Evolutionary conservation across 2,113 vertebrate species (phyloP).

Genomic region (Bambusicola thoracicus): DNA sequence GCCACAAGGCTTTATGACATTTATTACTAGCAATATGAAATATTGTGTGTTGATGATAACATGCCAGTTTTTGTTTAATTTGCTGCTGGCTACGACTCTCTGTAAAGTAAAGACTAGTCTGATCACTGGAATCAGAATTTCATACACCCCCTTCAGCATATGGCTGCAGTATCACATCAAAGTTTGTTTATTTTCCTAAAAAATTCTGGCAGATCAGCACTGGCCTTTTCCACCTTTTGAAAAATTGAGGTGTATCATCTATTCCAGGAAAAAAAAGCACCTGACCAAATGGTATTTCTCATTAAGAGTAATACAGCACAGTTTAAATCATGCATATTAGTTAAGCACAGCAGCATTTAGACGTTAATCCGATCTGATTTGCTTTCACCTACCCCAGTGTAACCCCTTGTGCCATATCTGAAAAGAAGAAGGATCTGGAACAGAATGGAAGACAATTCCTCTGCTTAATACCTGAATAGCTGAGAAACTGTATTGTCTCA

Average conservation of each 20-base stretch:
- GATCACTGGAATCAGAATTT: neutral
- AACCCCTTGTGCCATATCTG: neutral
- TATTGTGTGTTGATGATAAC: neutral
- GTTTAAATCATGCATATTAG: neutral
- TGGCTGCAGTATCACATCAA: neutral
- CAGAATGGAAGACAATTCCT: neutral
- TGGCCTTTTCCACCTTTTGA: neutral
- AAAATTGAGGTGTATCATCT: neutral
- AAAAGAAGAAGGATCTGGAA: neutral
- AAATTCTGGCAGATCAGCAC: neutral
- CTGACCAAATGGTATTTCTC: neutral
- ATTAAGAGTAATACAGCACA: neutral
- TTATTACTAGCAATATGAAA: slow-evolving; percentile 9
- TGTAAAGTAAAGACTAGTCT: neutral
- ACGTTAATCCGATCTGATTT: neutral
- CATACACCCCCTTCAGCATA: neutral
- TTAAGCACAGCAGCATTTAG: neutral
- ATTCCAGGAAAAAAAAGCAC: neutral
- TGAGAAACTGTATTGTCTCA: neutral
- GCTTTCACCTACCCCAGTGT: neutral
- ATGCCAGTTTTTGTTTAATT: neutral
- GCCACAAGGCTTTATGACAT: neutral
- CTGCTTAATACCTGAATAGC: neutral
- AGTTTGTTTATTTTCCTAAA: neutral
- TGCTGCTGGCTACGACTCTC: neutral